Evolutionary conservation across 2,888 invertebrate species (phyloP).

Genomic region (Ornithoptera priamus): DNA sequence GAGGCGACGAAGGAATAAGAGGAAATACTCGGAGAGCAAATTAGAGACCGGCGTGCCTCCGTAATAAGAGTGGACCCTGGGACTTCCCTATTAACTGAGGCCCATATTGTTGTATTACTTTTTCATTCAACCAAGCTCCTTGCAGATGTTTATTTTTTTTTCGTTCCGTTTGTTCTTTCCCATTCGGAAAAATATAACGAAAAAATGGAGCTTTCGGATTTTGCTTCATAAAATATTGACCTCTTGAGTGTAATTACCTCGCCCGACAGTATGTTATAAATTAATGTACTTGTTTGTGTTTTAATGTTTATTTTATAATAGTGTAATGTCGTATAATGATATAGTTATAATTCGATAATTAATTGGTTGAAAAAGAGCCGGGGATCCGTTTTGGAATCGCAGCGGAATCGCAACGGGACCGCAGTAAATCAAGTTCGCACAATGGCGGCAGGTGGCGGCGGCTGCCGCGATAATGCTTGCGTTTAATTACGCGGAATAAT

Average conservation of each 20-base stretch:
- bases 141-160: conserved; percentile 45
- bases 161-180: conserved; percentile 37
- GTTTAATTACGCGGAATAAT: conserved; percentile 81
- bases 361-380: conserved; percentile 77
- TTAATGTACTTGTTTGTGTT: too few relatives aligned
- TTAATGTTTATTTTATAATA: neutral
- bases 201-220: conserved; percentile 8
- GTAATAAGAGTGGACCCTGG: conserved; percentile 70
- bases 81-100: conserved; percentile 57
- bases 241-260: conserved; percentile 13
- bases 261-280: neutral
- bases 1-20: conserved; percentile 59
- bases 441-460: conserved; percentile 78
- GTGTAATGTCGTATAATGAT: conserved; percentile 31
- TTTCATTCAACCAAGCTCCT: conserved; percentile 55
- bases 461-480: conserved; percentile 76
- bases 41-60: conserved; percentile 60
- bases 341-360: conserved; percentile 76
- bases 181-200: conserved; percentile 23
- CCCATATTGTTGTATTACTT: conserved; percentile 72
- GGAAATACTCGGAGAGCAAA: conserved; percentile 63
- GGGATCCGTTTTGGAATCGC: conserved; percentile 66
- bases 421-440: conserved; percentile 77
- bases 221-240: conserved; percentile 9
- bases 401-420: conserved; percentile 70